Conservation (phyloP, 2,113 vertebrate genomes). For the Aptenodytes forsteri region DNA sequence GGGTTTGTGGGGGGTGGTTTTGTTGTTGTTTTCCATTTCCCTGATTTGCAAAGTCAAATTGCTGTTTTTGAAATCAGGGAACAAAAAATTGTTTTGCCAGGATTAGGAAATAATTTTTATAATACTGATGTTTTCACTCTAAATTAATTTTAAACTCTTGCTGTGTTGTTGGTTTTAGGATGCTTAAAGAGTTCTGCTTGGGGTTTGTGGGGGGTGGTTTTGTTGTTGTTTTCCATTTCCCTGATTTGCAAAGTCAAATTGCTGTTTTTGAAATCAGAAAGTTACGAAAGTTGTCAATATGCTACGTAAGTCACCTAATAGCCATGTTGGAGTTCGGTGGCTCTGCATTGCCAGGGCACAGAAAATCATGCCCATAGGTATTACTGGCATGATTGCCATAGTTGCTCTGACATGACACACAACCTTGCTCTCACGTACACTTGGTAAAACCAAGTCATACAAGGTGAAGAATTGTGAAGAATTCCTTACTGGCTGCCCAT, state of each 20-base stretch:
- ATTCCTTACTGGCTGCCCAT: neutral
- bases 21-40: neutral
- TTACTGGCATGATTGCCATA: neutral
- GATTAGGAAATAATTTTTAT: too few relatives aligned
- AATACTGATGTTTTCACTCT: too few relatives aligned
- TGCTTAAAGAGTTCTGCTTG: too few relatives aligned
- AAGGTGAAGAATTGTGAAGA: neutral
- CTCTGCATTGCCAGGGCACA: neutral
- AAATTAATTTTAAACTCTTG: too few relatives aligned
- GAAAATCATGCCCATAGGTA: neutral
- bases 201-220: too few relatives aligned
- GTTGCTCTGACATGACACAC: neutral
- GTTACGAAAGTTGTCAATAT: neutral
- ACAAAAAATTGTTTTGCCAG: too few relatives aligned
- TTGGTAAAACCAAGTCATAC: neutral
- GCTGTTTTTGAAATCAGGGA: neutral
- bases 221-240: neutral
- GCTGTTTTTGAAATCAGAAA: neutral
- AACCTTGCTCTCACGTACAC: neutral
- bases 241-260: neutral
- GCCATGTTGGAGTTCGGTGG: too few relatives aligned
- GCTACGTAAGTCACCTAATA: neutral
- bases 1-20: neutral
- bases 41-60: neutral
- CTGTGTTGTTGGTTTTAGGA: too few relatives aligned